Conservation (phyloP, 1,140 invertebrate genomes). For the Drosophila virilis region DNA sequence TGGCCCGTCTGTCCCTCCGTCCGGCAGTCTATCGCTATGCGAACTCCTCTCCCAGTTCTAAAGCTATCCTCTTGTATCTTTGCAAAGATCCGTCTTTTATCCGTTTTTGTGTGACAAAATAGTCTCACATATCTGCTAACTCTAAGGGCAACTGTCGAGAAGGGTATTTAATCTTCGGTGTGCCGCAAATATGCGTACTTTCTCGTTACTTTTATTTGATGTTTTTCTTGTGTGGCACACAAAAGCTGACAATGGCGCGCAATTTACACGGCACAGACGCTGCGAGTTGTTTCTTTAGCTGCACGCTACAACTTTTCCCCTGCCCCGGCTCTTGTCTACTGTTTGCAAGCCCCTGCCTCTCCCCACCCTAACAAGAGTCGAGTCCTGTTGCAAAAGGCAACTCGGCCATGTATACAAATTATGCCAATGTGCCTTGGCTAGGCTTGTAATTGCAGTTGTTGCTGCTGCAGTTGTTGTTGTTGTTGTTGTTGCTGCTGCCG, state of each 20-base stretch:
- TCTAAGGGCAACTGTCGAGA: too few species aligned
- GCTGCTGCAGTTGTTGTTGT: constrained; percentile 23
- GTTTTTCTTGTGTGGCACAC: constrained; percentile 28
- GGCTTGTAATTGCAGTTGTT: constrained; percentile 11
- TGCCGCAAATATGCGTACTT: too few species aligned
- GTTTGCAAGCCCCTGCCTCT: too few species aligned
- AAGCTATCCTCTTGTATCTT: too few species aligned
- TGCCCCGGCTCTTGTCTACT: neutral
- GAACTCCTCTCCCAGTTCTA: too few species aligned
- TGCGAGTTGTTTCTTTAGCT: constrained; percentile 37
- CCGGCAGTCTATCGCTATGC: too few species aligned
- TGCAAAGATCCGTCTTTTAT: too few species aligned
- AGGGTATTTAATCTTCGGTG: too few species aligned
- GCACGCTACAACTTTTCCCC: neutral
- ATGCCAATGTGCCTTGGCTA: constrained; percentile 42
- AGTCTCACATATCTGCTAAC: too few species aligned
- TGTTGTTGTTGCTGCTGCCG: constrained; percentile 46
- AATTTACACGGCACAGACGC: constrained; percentile 70
- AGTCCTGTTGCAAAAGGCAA: constrained; percentile 4
- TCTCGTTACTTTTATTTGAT: neutral
- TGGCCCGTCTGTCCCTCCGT: too few species aligned
- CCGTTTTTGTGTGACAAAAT: too few species aligned
- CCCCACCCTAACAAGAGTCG: neutral
- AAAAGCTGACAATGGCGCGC: constrained; percentile 71
- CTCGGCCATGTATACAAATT: constrained; percentile 73